Conservation (phyloP, 2,113 vertebrate genomes). For the Chaenocephalus aceratus region DNA sequence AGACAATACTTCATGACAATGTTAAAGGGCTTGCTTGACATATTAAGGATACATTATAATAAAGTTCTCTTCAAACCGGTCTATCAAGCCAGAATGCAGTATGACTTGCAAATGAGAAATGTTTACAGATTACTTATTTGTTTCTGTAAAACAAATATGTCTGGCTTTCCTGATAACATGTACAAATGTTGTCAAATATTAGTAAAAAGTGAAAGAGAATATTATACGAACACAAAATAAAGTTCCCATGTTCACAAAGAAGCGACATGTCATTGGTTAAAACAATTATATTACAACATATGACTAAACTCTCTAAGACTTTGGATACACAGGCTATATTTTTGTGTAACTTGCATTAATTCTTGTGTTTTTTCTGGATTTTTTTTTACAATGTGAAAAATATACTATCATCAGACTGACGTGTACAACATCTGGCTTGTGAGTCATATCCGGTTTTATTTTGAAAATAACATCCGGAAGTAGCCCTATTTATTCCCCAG, state of each 20-base stretch:
- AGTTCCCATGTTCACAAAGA: neutral
- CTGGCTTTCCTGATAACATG: neutral
- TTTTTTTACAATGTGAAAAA: neutral
- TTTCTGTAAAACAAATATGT: neutral
- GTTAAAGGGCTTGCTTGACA: neutral
- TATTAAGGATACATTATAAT: neutral
- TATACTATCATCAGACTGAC: neutral
- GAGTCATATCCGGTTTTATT: conserved; percentile 56
- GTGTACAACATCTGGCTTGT: neutral
- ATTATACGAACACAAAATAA: neutral
- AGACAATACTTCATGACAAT: neutral
- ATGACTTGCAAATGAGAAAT: neutral
- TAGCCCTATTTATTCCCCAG: neutral
- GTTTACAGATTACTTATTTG: neutral
- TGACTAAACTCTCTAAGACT: neutral
- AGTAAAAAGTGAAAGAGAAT: neutral
- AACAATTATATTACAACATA: neutral
- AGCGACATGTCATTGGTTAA: neutral
- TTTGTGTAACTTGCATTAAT: neutral
- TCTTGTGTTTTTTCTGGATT: neutral
- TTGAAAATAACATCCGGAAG: conserved; percentile 57
- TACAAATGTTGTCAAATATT: neutral
- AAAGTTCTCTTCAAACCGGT: neutral
- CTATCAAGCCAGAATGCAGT: neutral
- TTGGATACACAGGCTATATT: neutral